phyloP scores from a whole-genome alignment of 1,140 invertebrate species.

The Drosophila kohkoa region DNA sequence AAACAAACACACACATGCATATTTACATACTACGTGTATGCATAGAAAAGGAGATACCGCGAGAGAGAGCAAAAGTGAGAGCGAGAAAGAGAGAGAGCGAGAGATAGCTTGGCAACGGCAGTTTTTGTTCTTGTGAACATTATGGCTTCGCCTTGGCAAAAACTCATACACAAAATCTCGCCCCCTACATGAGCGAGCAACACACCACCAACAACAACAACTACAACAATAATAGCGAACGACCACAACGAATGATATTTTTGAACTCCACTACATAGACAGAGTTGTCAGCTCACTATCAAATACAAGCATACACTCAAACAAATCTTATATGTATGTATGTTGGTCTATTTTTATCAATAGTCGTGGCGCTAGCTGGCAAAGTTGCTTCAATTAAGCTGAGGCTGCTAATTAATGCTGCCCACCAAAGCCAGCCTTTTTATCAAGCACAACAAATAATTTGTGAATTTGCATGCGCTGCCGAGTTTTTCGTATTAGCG shows the following conservation, averaged over 20 bases:
- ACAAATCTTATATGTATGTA: not conserved
- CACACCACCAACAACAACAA: slow-evolving; percentile 32
- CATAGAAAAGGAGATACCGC: slow-evolving; percentile 41
- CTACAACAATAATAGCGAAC: slow-evolving; percentile 27
- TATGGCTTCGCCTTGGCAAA: slow-evolving; percentile 70
- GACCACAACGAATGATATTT: slow-evolving; percentile 66
- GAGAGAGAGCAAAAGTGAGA: not conserved
- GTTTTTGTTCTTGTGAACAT: slow-evolving; percentile 66
- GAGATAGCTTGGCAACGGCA: slow-evolving; percentile 66
- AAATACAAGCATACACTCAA: not conserved
- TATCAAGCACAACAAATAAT: slow-evolving; percentile 39
- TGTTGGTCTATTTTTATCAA: slow-evolving; percentile 38
- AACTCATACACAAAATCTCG: slow-evolving; percentile 56
- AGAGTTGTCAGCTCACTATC: slow-evolving; percentile 59
- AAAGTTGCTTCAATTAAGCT: slow-evolving; percentile 42
- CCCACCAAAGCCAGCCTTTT: slow-evolving; percentile 32
- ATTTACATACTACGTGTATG: slow-evolving; percentile 2
- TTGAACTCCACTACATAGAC: slow-evolving; percentile 70
- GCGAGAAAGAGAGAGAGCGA: slow-evolving; percentile 20
- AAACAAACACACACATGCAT: slow-evolving; percentile 6
- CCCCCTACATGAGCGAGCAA: slow-evolving; percentile 51
- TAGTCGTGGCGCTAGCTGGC: slow-evolving; percentile 22
- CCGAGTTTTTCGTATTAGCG: slow-evolving; percentile 41
- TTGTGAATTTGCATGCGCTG: slow-evolving; percentile 44
- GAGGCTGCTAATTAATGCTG: slow-evolving; percentile 50